phyloP scores from a whole-genome alignment of 2,888 invertebrate species.

The Lordiphosa fenestrarum region DNA sequence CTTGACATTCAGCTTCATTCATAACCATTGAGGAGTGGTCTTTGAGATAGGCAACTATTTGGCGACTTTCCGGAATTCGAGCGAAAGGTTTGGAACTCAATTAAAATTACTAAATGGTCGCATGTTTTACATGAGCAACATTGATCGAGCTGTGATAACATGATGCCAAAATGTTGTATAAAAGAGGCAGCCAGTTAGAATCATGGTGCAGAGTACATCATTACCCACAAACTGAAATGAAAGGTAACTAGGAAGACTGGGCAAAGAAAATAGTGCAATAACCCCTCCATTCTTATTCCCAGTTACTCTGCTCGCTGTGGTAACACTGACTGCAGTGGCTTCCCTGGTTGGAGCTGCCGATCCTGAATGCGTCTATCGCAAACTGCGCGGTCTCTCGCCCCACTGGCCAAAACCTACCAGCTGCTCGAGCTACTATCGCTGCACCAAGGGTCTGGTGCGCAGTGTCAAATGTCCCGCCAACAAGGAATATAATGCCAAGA shows the following conservation, averaged over 20 bases:
- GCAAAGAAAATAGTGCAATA: constrained; percentile 2
- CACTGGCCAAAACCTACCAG: constrained; percentile 72
- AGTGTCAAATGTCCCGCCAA: constrained; percentile 61
- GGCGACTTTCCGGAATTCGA: constrained; percentile 50
- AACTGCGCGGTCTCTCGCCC: constrained; percentile 47
- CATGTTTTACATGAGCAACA: constrained; percentile 46
- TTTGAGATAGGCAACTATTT: constrained; percentile 4
- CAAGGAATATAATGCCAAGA: constrained; percentile 64
- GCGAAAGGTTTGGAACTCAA: constrained; percentile 51
- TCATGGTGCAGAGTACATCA: constrained; percentile 56
- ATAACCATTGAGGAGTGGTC: constrained; percentile 43
- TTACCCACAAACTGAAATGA: constrained; percentile 43
- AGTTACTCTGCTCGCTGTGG: constrained; percentile 72
- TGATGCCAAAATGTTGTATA: constrained; percentile 37
- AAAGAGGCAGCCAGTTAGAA: constrained; percentile 37
- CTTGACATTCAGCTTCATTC: constrained; percentile 33
- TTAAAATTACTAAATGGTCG: constrained; percentile 50
- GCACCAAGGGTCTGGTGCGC: constrained; percentile 62
- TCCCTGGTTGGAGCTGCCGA: constrained; percentile 60
- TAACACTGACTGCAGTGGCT: constrained; percentile 58
- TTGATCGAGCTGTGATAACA: constrained; percentile 51
- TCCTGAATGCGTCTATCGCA: constrained; percentile 72
- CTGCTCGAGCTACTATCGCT: constrained; percentile 71
- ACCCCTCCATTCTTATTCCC: neutral
- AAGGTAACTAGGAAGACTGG: constrained; percentile 41